Evolutionary conservation across 1,140 invertebrate species (phyloP), one percentile per base, ranked within the genome.

Genomic region (Procambarus clarkii): DNA sequence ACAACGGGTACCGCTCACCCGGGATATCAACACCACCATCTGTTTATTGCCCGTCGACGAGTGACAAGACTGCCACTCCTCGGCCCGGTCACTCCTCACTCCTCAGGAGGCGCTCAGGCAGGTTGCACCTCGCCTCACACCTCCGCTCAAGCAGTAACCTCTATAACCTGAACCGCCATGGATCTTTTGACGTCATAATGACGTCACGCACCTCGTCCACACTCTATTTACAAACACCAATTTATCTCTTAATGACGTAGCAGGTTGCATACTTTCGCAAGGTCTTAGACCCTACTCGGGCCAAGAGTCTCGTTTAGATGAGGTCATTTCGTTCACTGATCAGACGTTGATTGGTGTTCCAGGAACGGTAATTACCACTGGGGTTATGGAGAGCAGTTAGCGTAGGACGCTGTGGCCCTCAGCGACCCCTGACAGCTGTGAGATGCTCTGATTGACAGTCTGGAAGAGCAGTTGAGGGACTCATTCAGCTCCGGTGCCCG

Each of bases 21-120:
- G 24, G 60, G 81, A 15, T 64, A 69, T 83, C 81, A 69, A 15
- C 18, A 69, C 24, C 7, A 21, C 60, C 81, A 69, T 21, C 58
- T 83, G 81, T 83, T 83, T 83, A 69, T 15, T 69, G 81, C 81
- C 44, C 69, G 64, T 69, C 9, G 24, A 69, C 81, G 24, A 83
- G 58, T 45, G 81, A 83, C 24, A 83, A 5, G 21, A 15, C n/a
- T 24, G 58, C 46, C 58, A 24, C 46, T 50, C 24, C 58, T 83
- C 58, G 50, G 45, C 58, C 8, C 58, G 24, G 58, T 9, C 58
- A 69, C 81, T 83, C 81, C 58, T 21, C 24, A 45, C 80, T 54
- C n/a, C 54, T 82, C 21, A 18, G 60, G 50, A 60, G 3, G n/a
- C n/a, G n/a, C n/a, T n/a, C 50, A 54, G 18, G n/a, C 50, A 9